These are phyloP conservation scores for Calonectris borealis DNA, from an alignment of 2,113 vertebrate genomes.

Conservation along the genomic window DNA sequence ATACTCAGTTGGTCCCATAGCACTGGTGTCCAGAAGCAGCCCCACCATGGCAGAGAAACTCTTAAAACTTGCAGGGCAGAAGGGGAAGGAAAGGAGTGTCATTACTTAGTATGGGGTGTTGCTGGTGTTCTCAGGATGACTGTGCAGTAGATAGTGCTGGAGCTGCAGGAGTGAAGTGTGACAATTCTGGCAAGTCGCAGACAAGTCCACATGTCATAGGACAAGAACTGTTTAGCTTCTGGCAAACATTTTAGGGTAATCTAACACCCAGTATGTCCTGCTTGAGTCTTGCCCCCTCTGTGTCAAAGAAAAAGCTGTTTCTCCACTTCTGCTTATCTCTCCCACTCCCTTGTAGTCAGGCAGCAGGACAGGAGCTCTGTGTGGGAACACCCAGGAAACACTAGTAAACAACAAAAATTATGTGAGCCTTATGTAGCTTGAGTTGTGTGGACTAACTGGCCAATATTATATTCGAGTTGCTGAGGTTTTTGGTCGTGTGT, in stretches of 20 bases:
- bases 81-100: neutral
- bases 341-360: neutral
- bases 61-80: neutral
- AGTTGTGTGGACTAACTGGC: neutral
- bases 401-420: neutral
- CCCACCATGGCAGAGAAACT: neutral
- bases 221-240: neutral
- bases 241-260: neutral
- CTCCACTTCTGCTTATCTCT: neutral
- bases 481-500: neutral
- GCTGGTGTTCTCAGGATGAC: neutral
- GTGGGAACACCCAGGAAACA: constrained; percentile 6
- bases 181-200: neutral
- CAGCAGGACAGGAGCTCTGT: neutral
- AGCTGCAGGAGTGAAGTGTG: neutral
- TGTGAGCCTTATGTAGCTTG: neutral
- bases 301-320: neutral
- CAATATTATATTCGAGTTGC: neutral
- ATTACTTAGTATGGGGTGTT: fast-evolving
- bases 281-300: neutral
- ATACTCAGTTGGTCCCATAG: neutral
- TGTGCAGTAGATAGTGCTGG: neutral
- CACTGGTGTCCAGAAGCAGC: neutral
- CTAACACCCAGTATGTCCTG: neutral
- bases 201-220: neutral